Evolutionary conservation across 2,113 vertebrate species (phyloP).

Genomic region (Solea senegalensis): DNA sequence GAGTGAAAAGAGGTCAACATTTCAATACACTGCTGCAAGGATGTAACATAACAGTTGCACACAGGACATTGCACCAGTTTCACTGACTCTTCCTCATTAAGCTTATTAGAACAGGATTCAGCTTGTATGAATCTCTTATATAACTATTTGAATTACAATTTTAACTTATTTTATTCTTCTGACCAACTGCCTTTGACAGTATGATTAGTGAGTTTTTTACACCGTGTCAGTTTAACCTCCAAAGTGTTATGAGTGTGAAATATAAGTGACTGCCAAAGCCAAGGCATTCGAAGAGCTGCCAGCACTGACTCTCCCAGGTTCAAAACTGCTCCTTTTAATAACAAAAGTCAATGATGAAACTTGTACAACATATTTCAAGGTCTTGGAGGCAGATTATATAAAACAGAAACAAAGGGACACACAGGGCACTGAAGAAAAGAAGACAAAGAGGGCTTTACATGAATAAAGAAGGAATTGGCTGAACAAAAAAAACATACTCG

Average conservation of each 20-base stretch:
- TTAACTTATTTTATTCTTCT: conserved; percentile 29
- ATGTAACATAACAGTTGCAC: neutral
- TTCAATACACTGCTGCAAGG: neutral
- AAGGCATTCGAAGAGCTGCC: conserved; percentile 51
- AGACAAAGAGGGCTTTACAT: conserved; percentile 17
- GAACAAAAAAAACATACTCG: neutral
- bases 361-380: conserved; percentile 47
- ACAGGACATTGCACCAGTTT: neutral
- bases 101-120: conserved; percentile 16
- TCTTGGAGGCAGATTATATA: conserved; percentile 37
- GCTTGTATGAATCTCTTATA: conserved; percentile 19
- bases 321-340: conserved; percentile 50
- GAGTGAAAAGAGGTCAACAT: neutral
- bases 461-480: neutral
- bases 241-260: conserved; percentile 55
- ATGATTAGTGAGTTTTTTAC: conserved; percentile 54
- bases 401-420: conserved; percentile 12
- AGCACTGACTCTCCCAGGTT: conserved; percentile 56
- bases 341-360: conserved; percentile 63
- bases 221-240: conserved; percentile 36
- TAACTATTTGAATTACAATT: conserved; percentile 26
- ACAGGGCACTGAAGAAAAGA: neutral
- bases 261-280: conserved; percentile 55
- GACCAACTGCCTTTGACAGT: conserved; percentile 35
- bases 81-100: neutral